phyloP scores from a whole-genome alignment of 2,113 vertebrate species.

The Sisor rabdophorus region DNA sequence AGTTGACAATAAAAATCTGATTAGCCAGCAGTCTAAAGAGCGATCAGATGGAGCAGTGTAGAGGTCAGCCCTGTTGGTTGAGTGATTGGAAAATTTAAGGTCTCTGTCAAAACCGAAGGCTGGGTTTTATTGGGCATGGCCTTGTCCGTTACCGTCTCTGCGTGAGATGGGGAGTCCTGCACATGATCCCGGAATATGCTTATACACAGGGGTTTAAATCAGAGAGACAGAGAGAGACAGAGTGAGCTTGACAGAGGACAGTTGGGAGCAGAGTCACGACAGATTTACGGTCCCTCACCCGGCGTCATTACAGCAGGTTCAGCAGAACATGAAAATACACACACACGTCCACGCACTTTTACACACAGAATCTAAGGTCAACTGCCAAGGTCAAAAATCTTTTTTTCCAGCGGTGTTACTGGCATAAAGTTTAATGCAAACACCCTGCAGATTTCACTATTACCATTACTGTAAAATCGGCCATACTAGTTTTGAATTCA shows the following conservation, averaged over 20 bases:
- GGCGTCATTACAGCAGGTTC: conserved; percentile 37
- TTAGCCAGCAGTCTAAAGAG: conserved; percentile 27
- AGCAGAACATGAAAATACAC: conserved; percentile 28
- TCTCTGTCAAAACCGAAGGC: conserved; percentile 40
- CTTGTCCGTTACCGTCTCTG: conserved; percentile 42
- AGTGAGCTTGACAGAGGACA: conserved; percentile 27
- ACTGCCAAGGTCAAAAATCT: conserved; percentile 6
- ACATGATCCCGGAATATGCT: conserved; percentile 1
- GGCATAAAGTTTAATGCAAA: neutral
- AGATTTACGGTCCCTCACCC: conserved; percentile 47
- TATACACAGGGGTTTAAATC: conserved; percentile 18
- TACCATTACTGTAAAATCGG: no score
- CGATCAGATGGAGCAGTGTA: neutral
- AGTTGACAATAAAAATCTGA: neutral
- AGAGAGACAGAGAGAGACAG: neutral
- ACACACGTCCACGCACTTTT: neutral
- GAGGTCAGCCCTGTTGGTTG: conserved; percentile 29
- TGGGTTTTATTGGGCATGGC: conserved; percentile 39
- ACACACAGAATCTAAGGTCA: neutral
- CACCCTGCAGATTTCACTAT: neutral
- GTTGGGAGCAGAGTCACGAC: conserved; percentile 25
- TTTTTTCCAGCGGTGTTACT: neutral
- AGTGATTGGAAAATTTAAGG: conserved; percentile 43
- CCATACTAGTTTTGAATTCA: no score
- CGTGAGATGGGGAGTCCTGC: conserved; percentile 9